Percentiles rank a stretch among this genome's conserved stretches.
Conservation (phyloP, 2,888 invertebrate genomes). For the Drosophila flavopinicola region DNA sequence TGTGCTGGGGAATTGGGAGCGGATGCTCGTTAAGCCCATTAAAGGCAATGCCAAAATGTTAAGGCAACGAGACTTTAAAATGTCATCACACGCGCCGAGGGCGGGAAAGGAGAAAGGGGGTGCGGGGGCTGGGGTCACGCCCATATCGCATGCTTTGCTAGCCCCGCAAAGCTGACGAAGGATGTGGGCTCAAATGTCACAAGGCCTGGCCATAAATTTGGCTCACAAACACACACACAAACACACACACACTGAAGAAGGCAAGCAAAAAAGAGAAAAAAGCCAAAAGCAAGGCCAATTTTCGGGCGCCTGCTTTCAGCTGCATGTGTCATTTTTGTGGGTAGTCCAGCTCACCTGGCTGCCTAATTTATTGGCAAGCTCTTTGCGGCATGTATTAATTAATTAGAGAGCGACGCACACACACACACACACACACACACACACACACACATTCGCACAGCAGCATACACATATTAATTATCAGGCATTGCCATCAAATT, state of each 20-base stretch:
- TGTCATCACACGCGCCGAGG: conserved; percentile 45
- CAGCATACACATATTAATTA: conserved; percentile 49
- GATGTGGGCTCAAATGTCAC: conserved; percentile 72
- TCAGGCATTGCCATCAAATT: conserved; percentile 36
- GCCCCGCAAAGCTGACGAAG: conserved; percentile 55
- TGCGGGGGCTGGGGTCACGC: conserved; percentile 31
- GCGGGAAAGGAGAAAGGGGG: no score
- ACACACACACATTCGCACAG: not conserved
- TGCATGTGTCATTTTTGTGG: conserved; percentile 26
- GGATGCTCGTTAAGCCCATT: conserved; percentile 74
- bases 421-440: conserved; percentile 2
- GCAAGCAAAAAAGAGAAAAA: conserved; percentile 1
- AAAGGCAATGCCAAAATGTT: conserved; percentile 60
- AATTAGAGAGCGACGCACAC: conserved; percentile 48
- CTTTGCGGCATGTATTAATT: conserved; percentile 64
- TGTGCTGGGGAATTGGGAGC: conserved; percentile 43
- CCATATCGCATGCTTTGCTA: conserved; percentile 36
- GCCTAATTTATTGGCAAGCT: conserved; percentile 61
- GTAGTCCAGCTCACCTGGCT: conserved; percentile 41
- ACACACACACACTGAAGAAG: conserved; percentile 1
- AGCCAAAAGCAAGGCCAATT: conserved; percentile 35
- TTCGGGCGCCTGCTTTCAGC: conserved; percentile 18
- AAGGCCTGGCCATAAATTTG: conserved; percentile 60
- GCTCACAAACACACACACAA: conserved; percentile 23
- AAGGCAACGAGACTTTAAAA: conserved; percentile 61